phyloP scores from a whole-genome alignment of 2,888 invertebrate species.

The Pammene fasciana region DNA sequence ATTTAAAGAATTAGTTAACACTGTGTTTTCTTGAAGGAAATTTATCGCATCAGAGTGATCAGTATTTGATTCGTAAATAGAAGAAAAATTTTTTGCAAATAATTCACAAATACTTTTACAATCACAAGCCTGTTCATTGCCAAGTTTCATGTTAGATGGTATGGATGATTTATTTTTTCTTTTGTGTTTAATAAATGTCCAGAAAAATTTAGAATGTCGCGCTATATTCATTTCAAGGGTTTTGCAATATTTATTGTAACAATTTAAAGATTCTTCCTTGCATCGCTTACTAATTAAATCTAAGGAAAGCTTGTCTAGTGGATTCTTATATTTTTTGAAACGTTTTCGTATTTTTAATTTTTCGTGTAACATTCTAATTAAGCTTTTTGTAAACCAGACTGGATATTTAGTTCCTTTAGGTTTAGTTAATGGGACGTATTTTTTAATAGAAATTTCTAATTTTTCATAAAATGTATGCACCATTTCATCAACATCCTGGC shows the following conservation, averaged over 20 bases:
- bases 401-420: slow-evolving; percentile 28
- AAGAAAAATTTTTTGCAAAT: slow-evolving; percentile 10
- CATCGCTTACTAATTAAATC: neutral
- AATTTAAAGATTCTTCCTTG: neutral
- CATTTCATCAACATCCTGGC: neutral
- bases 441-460: neutral
- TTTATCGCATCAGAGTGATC: no score
- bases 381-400: slow-evolving; percentile 28
- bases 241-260: slow-evolving; percentile 1
- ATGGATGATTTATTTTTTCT: slow-evolving; percentile 13
- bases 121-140: neutral
- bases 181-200: slow-evolving; percentile 5
- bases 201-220: neutral
- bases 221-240: slow-evolving; percentile 8
- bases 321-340: slow-evolving; percentile 40
- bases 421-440: slow-evolving; percentile 3
- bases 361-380: slow-evolving; percentile 34
- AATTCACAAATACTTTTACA: slow-evolving; percentile 1
- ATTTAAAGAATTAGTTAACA: neutral
- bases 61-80: neutral
- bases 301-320: slow-evolving; percentile 22
- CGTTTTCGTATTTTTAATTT: slow-evolving; percentile 39
- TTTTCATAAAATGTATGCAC: neutral
- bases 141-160: slow-evolving; percentile 2
- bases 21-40: neutral